Evolutionary conservation across 2,797 vertebrate genomes (phyloP).

Genomic region (Sebastes kiyomatsui): DNA sequence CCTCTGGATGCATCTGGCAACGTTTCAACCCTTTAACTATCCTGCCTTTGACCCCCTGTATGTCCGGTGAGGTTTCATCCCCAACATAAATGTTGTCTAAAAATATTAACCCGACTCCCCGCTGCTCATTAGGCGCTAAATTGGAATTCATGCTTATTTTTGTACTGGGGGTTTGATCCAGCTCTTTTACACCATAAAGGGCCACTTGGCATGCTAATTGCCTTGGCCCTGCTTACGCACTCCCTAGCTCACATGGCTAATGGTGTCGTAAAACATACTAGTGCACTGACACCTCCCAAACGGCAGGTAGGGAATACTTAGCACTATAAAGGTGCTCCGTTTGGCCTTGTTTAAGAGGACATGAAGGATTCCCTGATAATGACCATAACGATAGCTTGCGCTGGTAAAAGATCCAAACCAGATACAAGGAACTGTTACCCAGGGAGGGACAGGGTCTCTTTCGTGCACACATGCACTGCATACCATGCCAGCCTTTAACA

Average conservation of each 20-base stretch:
- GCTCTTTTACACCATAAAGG: constrained; percentile 81
- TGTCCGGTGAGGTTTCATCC: constrained; percentile 62
- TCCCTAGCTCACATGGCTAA: constrained; percentile 80
- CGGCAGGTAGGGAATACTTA: constrained; percentile 79
- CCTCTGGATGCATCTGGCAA: constrained; percentile 71
- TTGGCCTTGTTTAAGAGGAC: constrained; percentile 79
- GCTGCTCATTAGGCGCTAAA: constrained; percentile 73
- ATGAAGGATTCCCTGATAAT: constrained; percentile 74
- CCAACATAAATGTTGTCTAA: constrained; percentile 72
- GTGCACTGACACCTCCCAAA: constrained; percentile 75
- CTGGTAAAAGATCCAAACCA: constrained; percentile 47
- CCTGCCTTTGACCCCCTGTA: constrained; percentile 61
- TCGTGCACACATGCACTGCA: background rate
- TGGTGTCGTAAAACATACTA: constrained; percentile 84
- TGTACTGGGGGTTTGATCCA: constrained; percentile 73
- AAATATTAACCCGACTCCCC: constrained; percentile 74
- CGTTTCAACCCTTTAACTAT: constrained; percentile 66
- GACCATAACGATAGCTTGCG: constrained; percentile 57
- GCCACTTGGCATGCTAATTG: constrained; percentile 84
- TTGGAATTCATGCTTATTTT: constrained; percentile 79
- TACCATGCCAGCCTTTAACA: constrained; percentile 43
- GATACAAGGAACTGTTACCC: constrained; percentile 45
- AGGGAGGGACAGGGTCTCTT: constrained; percentile 13
- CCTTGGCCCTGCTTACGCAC: constrained; percentile 77
- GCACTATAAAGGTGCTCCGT: constrained; percentile 72